Conservation (phyloP, 1,140 invertebrate species). For the Chrysopa pallens region DNA sequence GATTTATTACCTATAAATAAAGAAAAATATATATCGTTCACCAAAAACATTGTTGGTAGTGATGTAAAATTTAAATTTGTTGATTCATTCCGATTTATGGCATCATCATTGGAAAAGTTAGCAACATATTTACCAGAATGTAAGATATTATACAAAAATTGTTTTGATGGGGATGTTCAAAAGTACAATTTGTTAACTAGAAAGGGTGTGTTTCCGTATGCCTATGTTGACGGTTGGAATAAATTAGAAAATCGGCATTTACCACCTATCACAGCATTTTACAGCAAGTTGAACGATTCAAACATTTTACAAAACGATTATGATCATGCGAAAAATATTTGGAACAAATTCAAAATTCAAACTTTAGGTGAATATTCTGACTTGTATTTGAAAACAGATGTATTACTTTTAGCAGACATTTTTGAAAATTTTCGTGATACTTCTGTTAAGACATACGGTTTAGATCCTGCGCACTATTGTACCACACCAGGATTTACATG, state of each 20-base stretch:
- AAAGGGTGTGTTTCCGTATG: conserved; percentile 18
- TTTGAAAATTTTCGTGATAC: conserved; percentile 26
- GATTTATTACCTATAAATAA: conserved; percentile 10
- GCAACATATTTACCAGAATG: conserved; percentile 6
- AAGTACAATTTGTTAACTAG: conserved; percentile 14
- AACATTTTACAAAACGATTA: conserved; percentile 18
- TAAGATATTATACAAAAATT: background rate
- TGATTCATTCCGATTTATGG: conserved; percentile 12
- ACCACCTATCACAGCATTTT: conserved; percentile 17
- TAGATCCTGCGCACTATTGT: conserved; percentile 20
- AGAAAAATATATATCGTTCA: conserved; percentile 13
- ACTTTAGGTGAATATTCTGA: conserved; percentile 22
- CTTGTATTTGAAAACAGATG: conserved; percentile 23
- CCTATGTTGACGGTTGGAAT: conserved; percentile 14
- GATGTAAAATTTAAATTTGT: conserved; percentile 11
- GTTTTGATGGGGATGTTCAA: conserved; percentile 5
- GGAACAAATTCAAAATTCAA: conserved; percentile 21
- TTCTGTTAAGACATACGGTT: conserved; percentile 14
- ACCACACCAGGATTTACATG: conserved; percentile 20
- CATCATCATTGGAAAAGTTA: conserved; percentile 9
- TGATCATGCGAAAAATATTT: conserved; percentile 22
- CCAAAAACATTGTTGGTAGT: conserved; percentile 7
- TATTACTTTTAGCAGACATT: conserved; percentile 22
- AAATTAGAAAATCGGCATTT: conserved; percentile 16
- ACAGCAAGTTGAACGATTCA: conserved; percentile 14